These are phyloP conservation scores for Leucophora obtusa DNA, from an alignment of 2,888 invertebrate genomes.

Conservation along the genomic window DNA sequence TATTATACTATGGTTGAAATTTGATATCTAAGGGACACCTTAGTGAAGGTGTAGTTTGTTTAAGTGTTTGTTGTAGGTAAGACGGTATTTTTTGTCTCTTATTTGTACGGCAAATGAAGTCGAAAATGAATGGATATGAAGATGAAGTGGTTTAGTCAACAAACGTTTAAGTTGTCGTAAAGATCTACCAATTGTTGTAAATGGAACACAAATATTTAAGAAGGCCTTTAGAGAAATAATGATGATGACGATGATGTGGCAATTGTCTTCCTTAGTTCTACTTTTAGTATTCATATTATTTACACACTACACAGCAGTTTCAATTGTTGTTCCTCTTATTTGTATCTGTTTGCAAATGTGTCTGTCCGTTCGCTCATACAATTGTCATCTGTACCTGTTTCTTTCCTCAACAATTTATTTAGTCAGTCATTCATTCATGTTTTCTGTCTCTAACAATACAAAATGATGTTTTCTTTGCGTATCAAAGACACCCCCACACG, in stretches of 20 bases:
- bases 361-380: not conserved
- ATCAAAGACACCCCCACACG: not conserved
- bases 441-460: constrained; percentile 2
- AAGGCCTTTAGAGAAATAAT: constrained; percentile 42
- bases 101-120: constrained; percentile 76
- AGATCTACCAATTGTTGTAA: constrained; percentile 49
- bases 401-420: constrained; percentile 38
- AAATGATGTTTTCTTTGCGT: constrained; percentile 4
- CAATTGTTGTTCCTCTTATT: constrained; percentile 46
- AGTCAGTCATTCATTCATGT: constrained; percentile 23
- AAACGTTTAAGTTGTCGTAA: constrained; percentile 55
- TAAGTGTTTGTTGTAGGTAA: constrained; percentile 12
- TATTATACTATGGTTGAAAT: no score
- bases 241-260: constrained; percentile 34
- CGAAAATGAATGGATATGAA: constrained; percentile 76
- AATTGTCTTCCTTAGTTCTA: constrained; percentile 44
- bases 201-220: constrained; percentile 63
- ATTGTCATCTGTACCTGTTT: constrained; percentile 10
- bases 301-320: constrained; percentile 35
- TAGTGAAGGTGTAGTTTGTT: not conserved
- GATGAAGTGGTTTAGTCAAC: constrained; percentile 72
- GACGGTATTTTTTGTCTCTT: constrained; percentile 44
- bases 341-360: constrained; percentile 31
- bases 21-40: no score
- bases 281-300: constrained; percentile 47